Conservation (phyloP, 2,113 vertebrate species). For the Nestor notabilis region DNA sequence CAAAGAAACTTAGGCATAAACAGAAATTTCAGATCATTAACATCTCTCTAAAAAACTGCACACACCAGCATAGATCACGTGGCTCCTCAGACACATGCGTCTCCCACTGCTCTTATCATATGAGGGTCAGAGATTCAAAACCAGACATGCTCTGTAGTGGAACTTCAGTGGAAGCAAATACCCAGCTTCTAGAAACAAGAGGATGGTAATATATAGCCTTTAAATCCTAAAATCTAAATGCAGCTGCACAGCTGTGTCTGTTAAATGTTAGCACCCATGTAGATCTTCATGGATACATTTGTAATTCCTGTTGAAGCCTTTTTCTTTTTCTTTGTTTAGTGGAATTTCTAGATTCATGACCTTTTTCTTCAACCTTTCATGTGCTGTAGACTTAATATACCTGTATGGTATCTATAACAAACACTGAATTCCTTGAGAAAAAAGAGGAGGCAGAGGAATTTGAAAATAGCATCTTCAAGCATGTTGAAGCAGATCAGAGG, state of each 20-base stretch:
- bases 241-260: neutral
- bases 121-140: neutral
- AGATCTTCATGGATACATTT: neutral
- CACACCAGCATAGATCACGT: neutral
- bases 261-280: neutral
- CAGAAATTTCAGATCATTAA: neutral
- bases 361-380: neutral
- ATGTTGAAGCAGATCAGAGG: neutral
- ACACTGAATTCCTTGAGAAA: neutral
- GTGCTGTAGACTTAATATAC: neutral
- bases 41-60: neutral
- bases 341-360: neutral
- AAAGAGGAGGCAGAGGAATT: neutral
- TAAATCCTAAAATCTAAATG: neutral
- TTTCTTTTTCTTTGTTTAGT: neutral
- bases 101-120: neutral
- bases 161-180: neutral
- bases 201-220: neutral
- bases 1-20: neutral
- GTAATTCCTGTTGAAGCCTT: neutral
- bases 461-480: neutral
- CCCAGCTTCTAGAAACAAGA: neutral
- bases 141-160: fast-evolving
- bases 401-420: neutral
- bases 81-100: neutral